Base-by-base conservation (phyloP, 2,888 invertebrate species). In the Lumbricus terrestris region DNA sequence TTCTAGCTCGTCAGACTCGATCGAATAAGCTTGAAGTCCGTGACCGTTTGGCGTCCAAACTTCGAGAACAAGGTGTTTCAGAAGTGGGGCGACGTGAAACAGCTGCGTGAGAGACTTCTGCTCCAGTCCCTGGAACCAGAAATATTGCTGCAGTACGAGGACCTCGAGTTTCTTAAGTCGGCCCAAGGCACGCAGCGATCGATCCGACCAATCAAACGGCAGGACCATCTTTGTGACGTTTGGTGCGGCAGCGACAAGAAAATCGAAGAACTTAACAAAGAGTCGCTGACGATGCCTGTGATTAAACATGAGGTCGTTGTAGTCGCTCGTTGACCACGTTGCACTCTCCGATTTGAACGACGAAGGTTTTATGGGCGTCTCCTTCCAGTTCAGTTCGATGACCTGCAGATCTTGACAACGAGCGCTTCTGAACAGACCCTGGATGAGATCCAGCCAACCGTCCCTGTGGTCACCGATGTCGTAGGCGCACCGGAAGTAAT, bases 171-270 rank as follows among this genome's bases (percentile, higher is more conserved):
- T 92, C 91, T 92, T 92, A 88, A 94, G 92, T 16, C 93, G 91
- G 34, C 93, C 92, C 54, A 94, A 90, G 91, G 92, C 93, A 54
- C 93, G 91, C 6, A 94, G 93, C 54, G 94, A 93, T 54, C 91
- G 92, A 20, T 92, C 92, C 15, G 93, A 93, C 94, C 94, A 94
- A 91, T 94, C 94, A 92, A 94, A 94, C 20, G 94, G 94, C 91
- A 94, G 91, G 54, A 94, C 92, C 34, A 94, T 92, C 29, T 94
- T 93, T 54, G 92, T 92, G n/a, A 94, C 88, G 90, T 93, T 93
- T 15, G 94, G 93, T 54, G 94, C 93, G 54, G 93, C 90, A n/a
- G 91, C 92, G 0, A 93, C 93, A 90, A 94, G 93, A 40, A 92
- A 90, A 40, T 93, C 94, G 92, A 94, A 94, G 91, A 94, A 93